Evolutionary conservation across 2,797 vertebrate species (phyloP).

Genomic region (Spinibarbus caldwelli): DNA sequence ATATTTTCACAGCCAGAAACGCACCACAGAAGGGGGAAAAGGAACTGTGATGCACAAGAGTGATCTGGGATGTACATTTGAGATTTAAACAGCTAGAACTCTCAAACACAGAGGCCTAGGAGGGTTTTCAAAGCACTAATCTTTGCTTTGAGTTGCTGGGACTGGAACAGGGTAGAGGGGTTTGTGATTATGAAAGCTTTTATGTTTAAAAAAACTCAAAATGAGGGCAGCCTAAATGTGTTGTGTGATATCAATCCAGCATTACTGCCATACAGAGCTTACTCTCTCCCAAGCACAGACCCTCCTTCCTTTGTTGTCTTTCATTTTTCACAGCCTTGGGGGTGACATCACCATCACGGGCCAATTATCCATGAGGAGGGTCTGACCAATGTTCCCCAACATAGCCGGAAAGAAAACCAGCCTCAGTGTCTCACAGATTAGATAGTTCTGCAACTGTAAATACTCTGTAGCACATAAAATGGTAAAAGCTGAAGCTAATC

Average conservation of each 20-base stretch:
- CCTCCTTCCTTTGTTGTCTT: conserved; percentile 48
- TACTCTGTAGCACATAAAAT: conserved; percentile 8
- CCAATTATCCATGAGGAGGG: conserved; percentile 64
- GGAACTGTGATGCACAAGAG: conserved; percentile 14
- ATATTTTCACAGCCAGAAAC: conserved; percentile 71
- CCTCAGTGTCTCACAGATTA: conserved; percentile 45
- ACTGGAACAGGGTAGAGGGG: background rate
- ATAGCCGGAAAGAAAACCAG: conserved; percentile 50
- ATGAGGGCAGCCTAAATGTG: background rate
- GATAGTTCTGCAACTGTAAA: conserved; percentile 22
- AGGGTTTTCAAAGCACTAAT: background rate
- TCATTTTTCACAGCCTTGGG: conserved; percentile 62
- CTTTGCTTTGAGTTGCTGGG: background rate
- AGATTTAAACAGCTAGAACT: conserved; percentile 16
- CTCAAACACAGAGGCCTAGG: background rate
- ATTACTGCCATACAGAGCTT: background rate
- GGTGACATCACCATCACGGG: conserved; percentile 65
- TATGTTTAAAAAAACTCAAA: background rate
- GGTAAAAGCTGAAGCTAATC: conserved; percentile 32
- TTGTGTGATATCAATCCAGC: background rate
- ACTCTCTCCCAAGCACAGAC: conserved; percentile 1
- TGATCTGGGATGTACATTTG: conserved; percentile 36
- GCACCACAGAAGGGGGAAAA: conserved; percentile 47
- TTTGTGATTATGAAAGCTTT: background rate
- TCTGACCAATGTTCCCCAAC: conserved; percentile 49